Base-by-base conservation (phyloP, 2,888 invertebrate genomes). In the Shargacucullia verbasci region DNA sequence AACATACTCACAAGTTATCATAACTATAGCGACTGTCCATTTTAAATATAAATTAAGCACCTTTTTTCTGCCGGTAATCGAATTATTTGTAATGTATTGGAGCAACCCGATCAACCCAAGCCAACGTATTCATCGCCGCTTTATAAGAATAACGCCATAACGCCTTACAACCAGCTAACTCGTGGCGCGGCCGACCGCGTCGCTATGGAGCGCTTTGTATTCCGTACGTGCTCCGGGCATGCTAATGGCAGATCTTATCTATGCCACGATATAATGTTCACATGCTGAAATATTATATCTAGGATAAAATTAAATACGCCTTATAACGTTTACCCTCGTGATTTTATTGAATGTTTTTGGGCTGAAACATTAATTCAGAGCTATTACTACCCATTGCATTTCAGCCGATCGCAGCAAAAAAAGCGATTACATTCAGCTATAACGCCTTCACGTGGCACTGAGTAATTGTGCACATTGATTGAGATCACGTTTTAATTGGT, bases 161-260 rank as follows among this genome's bases (percentile, higher is more conserved):
- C 5, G 4, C 37, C 8, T 5, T 8, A 7, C n/a, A 7, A 35
- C 35, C 13, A 13, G 13, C 35, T 35, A 7, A 35, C 34, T 5
- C 12, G 34, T 35, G 11, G 20, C 12, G 35, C 12, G 15, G n/a
- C n/a, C n/a, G n/a, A n/a, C 20, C 10, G 11, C 38, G 11, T 11
- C 46, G 35, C 12, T 1, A 39, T 40, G 11, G 20, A 20, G 7
- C 29, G 29, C 29, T 9, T 29, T 9, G 7, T 9, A 29, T 29
- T 3, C 29, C 29, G 29, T 3, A 29, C 29, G 29, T 29, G 29
- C 7, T 1, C 29, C 29, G 29, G 29, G 5, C 29, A 39, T 12
- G 40, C 25, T 27, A 40, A 40, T 49, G 25, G 11, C 20, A 27
- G 40, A 34, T 41, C 25, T 34, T 34, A 48, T 47, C 29, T 20